phyloP scores from a whole-genome alignment of 2,888 invertebrate species.

The Macrosoma leucophasiata region DNA sequence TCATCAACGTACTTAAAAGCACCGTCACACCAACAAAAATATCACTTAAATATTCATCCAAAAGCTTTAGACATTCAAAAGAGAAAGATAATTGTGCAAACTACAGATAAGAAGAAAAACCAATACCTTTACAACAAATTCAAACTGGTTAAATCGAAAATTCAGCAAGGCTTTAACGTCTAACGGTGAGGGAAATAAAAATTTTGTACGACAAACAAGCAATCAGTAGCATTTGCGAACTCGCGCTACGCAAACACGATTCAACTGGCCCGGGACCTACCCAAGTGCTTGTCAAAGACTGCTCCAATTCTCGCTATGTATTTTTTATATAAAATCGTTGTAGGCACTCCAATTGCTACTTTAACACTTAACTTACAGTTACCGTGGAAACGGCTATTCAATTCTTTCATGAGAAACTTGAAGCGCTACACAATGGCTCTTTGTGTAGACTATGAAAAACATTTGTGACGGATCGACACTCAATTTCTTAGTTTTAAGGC shows the following conservation, averaged over 20 bases:
- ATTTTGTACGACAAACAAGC: conserved; percentile 64
- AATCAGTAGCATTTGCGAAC: conserved; percentile 68
- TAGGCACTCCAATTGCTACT: conserved; percentile 17
- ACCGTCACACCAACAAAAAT: too few relatives aligned
- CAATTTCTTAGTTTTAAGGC: too few relatives aligned
- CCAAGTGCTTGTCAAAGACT: conserved; percentile 57
- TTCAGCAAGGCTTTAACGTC: conserved; percentile 16
- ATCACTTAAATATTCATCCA: too few relatives aligned
- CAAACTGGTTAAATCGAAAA: conserved; percentile 27
- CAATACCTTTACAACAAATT: conserved; percentile 25
- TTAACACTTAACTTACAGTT: conserved; percentile 16
- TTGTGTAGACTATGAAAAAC: too few relatives aligned
- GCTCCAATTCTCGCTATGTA: conserved; percentile 44
- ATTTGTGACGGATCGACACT: too few relatives aligned
- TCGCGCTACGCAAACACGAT: conserved; percentile 54
- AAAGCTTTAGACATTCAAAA: too few relatives aligned
- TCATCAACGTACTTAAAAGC: neutral
- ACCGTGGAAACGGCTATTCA: too few relatives aligned
- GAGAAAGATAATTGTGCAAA: too few relatives aligned
- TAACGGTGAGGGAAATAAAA: conserved; percentile 48
- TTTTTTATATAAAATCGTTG: conserved; percentile 37
- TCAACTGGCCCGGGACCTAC: conserved; percentile 32
- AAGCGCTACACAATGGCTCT: too few relatives aligned
- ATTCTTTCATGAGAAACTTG: too few relatives aligned
- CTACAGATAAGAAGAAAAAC: conserved; percentile 22